These are phyloP conservation scores for Alviniconcha marisindica DNA, from an alignment of 1,140 invertebrate species.

Conservation along the genomic window DNA sequence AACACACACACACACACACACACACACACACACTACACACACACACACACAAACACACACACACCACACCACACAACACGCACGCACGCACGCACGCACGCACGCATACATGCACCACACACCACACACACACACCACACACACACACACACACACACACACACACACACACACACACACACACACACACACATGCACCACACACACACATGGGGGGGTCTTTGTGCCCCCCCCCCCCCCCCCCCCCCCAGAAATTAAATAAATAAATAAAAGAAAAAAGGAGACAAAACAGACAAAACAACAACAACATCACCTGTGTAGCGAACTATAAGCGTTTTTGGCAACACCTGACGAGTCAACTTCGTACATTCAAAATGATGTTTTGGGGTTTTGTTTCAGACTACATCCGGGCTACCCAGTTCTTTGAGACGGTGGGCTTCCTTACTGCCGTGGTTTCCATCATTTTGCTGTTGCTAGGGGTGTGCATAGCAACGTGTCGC, in stretches of 20 bases:
- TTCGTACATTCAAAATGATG: neutral
- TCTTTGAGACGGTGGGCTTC: constrained; percentile 54
- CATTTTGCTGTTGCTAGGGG: constrained; percentile 48
- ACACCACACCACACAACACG: too few species aligned
- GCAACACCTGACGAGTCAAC: too few species aligned
- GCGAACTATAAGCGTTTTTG: too few species aligned
- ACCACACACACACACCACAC: too few species aligned
- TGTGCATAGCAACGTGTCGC: constrained; percentile 44
- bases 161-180: neutral
- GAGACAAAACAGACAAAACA: constrained; percentile 3
- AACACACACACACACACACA: neutral
- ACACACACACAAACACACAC: neutral
- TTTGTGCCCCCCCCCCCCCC: too few species aligned
- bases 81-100: neutral
- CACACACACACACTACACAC: too few species aligned
- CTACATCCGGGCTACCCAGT: constrained; percentile 52
- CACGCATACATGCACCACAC: too few species aligned
- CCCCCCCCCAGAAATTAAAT: too few species aligned
- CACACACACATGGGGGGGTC: too few species aligned
- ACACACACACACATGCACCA: too few species aligned
- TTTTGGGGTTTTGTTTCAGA: constrained; percentile 37
- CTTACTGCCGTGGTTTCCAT: constrained; percentile 47
- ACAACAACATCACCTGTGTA: neutral
- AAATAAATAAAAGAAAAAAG: too few species aligned
- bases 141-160: neutral